Conservation (phyloP, 2,888 invertebrate genomes). For the Pyrocoelia pectoralis region DNA sequence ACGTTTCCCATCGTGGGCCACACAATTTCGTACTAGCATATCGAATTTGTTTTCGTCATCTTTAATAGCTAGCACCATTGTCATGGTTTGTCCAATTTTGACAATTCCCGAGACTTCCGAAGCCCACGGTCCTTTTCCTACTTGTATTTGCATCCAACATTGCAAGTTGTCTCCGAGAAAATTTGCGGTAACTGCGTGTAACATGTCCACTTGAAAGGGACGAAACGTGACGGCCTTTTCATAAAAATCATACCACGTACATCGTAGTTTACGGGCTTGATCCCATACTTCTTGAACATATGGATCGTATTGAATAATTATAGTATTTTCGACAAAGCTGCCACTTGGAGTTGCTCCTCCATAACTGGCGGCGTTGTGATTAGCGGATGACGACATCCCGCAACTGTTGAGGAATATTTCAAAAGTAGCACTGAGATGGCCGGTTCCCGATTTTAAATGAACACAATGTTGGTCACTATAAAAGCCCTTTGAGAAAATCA, state of each 20-base stretch:
- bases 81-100: conserved; percentile 96
- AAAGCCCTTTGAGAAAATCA: conserved; percentile 95
- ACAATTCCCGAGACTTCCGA: conserved; percentile 95
- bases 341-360: conserved; percentile 91
- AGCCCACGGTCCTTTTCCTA: conserved; percentile 97
- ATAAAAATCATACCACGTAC: conserved; percentile 97
- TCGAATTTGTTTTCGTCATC: conserved; percentile 96
- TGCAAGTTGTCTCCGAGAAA: conserved; percentile 95
- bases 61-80: conserved; percentile 95
- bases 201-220: conserved; percentile 95
- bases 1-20: conserved; percentile 93
- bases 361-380: conserved; percentile 82
- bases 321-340: conserved; percentile 93
- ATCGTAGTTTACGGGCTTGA: conserved; percentile 89
- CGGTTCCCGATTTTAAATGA: conserved; percentile 89
- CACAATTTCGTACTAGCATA: conserved; percentile 93
- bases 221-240: conserved; percentile 94
- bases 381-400: conserved; percentile 93
- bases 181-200: conserved; percentile 94
- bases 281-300: conserved; percentile 97
- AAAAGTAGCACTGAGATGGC: conserved; percentile 90
- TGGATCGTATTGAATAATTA: conserved; percentile 94
- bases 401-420: conserved; percentile 94
- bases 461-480: conserved; percentile 92
- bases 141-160: conserved; percentile 98